A percentile compares a stretch with the other conserved stretches of the same genome.
These are phyloP conservation scores for Hestina assimilis DNA, from an alignment of 1,140 invertebrate species.

Conservation along the genomic window DNA sequence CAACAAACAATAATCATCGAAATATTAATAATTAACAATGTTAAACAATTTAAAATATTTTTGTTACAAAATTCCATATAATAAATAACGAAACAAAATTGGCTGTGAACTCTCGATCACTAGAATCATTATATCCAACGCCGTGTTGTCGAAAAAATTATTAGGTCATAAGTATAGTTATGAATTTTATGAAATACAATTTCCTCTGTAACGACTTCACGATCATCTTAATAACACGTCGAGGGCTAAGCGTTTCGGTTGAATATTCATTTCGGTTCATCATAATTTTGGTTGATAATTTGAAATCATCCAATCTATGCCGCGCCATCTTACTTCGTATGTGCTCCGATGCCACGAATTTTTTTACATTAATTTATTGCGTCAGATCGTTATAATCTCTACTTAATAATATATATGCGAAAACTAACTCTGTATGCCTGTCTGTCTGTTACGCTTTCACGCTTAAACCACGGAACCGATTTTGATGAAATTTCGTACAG, in stretches of 20 bases:
- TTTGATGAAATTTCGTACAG: too few relatives aligned
- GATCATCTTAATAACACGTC: slow-evolving; percentile 70
- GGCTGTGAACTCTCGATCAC: slow-evolving; percentile 29
- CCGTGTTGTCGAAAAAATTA: slow-evolving; percentile 67
- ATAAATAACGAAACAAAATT: slow-evolving; percentile 40
- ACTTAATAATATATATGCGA: too few relatives aligned
- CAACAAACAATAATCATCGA: too few relatives aligned
- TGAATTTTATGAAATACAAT: slow-evolving; percentile 76
- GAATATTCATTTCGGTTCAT: slow-evolving; percentile 74
- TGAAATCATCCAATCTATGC: slow-evolving; percentile 66
- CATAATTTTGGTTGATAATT: slow-evolving; percentile 74
- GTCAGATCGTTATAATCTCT: background rate
- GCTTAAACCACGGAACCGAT: too few relatives aligned
- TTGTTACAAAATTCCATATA: background rate
- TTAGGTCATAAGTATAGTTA: slow-evolving; percentile 74
- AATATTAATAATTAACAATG: too few relatives aligned
- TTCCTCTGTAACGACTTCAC: slow-evolving; percentile 65
- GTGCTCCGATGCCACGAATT: slow-evolving; percentile 45
- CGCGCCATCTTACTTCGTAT: slow-evolving; percentile 32
- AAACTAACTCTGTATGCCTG: too few relatives aligned
- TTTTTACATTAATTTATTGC: slow-evolving; percentile 52
- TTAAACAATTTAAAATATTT: too few relatives aligned
- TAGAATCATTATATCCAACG: slow-evolving; percentile 63
- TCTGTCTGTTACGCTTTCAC: too few relatives aligned
- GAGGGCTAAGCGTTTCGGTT: slow-evolving; percentile 67